phyloP scores from a whole-genome alignment of 2,888 invertebrate species.

The Temnothorax ravouxi region DNA sequence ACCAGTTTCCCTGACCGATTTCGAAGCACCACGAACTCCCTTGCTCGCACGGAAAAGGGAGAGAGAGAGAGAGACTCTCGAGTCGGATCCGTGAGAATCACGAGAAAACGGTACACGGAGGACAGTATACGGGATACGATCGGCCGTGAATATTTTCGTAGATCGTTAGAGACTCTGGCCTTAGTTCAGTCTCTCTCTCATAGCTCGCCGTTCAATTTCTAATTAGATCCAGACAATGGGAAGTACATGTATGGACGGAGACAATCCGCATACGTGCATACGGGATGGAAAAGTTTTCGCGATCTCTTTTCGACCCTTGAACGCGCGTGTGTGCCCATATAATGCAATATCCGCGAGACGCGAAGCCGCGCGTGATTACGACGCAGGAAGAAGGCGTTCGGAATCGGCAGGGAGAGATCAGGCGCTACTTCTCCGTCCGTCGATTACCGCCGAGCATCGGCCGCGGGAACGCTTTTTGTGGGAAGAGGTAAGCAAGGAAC shows the following conservation, averaged over 20 bases:
- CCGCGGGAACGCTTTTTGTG: constrained; percentile 45
- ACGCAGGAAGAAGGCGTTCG: constrained; percentile 14
- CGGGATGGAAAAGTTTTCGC: neutral
- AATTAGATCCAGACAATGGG: constrained; percentile 69
- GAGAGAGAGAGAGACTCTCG: neutral
- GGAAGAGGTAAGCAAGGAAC: constrained; percentile 41
- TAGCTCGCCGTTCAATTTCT: constrained; percentile 53
- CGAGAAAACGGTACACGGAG: constrained; percentile 71
- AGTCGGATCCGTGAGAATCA: constrained; percentile 76
- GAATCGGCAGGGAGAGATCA: constrained; percentile 17
- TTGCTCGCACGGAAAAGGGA: constrained; percentile 49
- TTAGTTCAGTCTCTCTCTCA: constrained; percentile 49
- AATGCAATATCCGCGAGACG: constrained; percentile 16
- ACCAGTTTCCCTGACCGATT: constrained; percentile 82
- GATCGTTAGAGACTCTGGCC: constrained; percentile 62
- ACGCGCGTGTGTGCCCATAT: neutral
- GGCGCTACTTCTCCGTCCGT: constrained; percentile 43
- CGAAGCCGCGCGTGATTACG: constrained; percentile 26
- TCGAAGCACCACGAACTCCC: constrained; percentile 69
- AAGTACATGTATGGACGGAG: neutral
- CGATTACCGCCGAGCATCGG: constrained; percentile 36
- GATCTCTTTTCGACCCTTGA: constrained; percentile 2
- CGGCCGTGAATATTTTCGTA: constrained; percentile 67
- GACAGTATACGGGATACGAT: constrained; percentile 67
- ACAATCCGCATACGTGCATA: too few species aligned